Conservation (phyloP, 2,888 invertebrate species). For the Agrochola lychnidis region DNA sequence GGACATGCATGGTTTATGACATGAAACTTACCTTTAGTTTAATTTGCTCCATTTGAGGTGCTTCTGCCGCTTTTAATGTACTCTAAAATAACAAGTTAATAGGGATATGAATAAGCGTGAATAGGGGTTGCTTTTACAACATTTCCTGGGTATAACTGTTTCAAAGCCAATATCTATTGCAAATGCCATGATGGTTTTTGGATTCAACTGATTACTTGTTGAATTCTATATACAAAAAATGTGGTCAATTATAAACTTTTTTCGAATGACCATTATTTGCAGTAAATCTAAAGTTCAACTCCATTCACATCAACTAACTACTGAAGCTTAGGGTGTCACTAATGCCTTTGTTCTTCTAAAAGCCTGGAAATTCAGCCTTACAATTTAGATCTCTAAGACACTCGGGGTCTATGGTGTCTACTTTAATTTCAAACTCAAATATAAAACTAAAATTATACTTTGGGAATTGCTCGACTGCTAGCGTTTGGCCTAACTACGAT, state of each 20-base stretch:
- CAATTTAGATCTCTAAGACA: constrained; percentile 39
- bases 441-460: constrained; percentile 21
- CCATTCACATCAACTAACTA: constrained; percentile 56
- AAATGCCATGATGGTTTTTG: constrained; percentile 15
- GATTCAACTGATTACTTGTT: constrained; percentile 53
- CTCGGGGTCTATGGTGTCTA: constrained; percentile 46
- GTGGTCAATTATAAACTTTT: background rate
- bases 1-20: constrained; percentile 62
- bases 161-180: constrained; percentile 22
- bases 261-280: constrained; percentile 15
- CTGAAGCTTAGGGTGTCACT: constrained; percentile 45
- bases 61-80: constrained; percentile 82
- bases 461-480: constrained; percentile 46
- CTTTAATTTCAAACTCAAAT: constrained; percentile 32
- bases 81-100: constrained; percentile 86
- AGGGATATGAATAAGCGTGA: constrained; percentile 79
- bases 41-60: constrained; percentile 80
- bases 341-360: constrained; percentile 42
- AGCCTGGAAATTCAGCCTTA: constrained; percentile 54
- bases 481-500: constrained; percentile 54
- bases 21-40: constrained; percentile 86
- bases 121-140: constrained; percentile 62
- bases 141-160: constrained; percentile 26
- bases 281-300: constrained; percentile 20
- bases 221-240: constrained; percentile 38